Evolutionary conservation across 2,113 vertebrate species (phyloP).

Genomic region (Gadus chalcogrammus): DNA sequence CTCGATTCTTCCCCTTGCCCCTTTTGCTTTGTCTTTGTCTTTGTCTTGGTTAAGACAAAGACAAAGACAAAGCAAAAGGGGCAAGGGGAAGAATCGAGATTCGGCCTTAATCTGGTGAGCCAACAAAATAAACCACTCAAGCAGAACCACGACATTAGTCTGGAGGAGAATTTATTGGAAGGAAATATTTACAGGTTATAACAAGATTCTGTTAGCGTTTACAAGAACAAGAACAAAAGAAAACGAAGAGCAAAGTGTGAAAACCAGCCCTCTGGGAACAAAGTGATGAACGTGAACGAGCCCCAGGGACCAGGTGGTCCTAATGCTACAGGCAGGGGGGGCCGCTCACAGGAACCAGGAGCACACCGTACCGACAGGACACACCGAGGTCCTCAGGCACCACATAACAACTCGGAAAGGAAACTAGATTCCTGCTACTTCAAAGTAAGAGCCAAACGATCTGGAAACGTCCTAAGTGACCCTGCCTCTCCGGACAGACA

Average conservation of each 20-base stretch:
- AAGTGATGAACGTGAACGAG: conserved; percentile 14
- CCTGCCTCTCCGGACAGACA: conserved; percentile 57
- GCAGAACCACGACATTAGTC: not conserved
- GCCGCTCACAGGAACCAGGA: conserved; percentile 40
- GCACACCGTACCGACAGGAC: conserved; percentile 3
- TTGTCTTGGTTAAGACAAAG: too few species aligned
- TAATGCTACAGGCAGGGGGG: conserved; percentile 92
- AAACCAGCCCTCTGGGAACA: conserved; percentile 24
- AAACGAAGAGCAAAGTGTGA: conserved; percentile 24
- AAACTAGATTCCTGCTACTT: conserved; percentile 27
- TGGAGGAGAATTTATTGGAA: conserved; percentile 67
- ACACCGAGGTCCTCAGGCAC: too few species aligned
- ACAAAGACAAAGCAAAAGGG: too few species aligned
- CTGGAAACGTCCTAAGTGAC: conserved; percentile 16
- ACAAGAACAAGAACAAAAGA: conserved; percentile 27
- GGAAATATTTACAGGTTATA: conserved; percentile 66
- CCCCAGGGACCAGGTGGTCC: conserved; percentile 80
- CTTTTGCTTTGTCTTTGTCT: too few species aligned
- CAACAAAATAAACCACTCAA: too few species aligned
- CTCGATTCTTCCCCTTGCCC: too few species aligned
- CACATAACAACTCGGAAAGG: not conserved
- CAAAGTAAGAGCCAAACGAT: conserved; percentile 36
- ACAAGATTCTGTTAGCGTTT: conserved; percentile 20
- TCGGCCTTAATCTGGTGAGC: too few species aligned
- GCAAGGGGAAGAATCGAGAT: too few species aligned